These are phyloP conservation scores for Lycia hirtaria DNA, from an alignment of 2,888 invertebrate genomes.

Conservation along the genomic window DNA sequence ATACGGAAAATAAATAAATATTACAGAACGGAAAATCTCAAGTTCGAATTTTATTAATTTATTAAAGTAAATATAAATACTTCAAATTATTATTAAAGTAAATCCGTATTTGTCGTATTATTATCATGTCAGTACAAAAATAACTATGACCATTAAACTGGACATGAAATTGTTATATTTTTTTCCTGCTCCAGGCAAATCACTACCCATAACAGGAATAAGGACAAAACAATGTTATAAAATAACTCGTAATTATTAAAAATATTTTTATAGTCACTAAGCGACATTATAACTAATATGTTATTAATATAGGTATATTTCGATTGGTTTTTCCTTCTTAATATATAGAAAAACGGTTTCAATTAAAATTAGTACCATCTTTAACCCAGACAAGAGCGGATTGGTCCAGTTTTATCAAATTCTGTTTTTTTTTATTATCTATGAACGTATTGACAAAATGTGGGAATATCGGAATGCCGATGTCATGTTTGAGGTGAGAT, in stretches of 20 bases:
- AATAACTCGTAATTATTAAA: slow-evolving; percentile 40
- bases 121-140: slow-evolving; percentile 9
- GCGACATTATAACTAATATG: slow-evolving; percentile 36
- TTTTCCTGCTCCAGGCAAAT: slow-evolving; percentile 47
- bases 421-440: slow-evolving; percentile 23
- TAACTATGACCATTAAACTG: slow-evolving; percentile 10
- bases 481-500: slow-evolving; percentile 56
- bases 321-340: slow-evolving; percentile 53
- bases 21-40: too few species aligned
- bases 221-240: slow-evolving; percentile 40
- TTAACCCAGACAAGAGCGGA: slow-evolving; percentile 33
- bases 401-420: neutral
- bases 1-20: too few species aligned
- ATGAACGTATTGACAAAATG: slow-evolving; percentile 42
- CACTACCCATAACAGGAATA: slow-evolving; percentile 50
- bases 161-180: slow-evolving; percentile 21
- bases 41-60: too few species aligned
- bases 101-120: neutral
- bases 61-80: too few species aligned
- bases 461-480: slow-evolving; percentile 55
- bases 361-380: slow-evolving; percentile 32
- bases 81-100: neutral
- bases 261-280: slow-evolving; percentile 43
- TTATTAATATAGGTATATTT: slow-evolving; percentile 48
- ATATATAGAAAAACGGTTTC: slow-evolving; percentile 42